These are phyloP conservation scores for Rhinella marina DNA, from an alignment of 2,797 vertebrate genomes.

Conservation along the genomic window DNA sequence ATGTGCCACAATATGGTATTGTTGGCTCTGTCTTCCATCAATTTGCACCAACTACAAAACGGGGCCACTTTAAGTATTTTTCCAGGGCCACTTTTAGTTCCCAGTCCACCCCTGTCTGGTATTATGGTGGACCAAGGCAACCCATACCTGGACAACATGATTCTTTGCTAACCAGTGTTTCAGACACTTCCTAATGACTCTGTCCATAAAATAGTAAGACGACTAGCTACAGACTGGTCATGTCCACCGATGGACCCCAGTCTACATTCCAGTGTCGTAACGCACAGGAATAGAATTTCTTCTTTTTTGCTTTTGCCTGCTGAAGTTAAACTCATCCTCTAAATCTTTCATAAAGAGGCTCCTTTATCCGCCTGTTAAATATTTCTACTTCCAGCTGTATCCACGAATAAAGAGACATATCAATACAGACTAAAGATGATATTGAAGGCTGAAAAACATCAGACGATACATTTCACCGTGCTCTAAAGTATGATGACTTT, in stretches of 20 bases:
- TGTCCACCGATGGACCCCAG: background rate
- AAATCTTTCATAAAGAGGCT: conserved; percentile 35
- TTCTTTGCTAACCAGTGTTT: too few species aligned
- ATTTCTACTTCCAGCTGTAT: conserved; percentile 18
- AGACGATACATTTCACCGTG: conserved; percentile 13
- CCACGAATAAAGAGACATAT: conserved; percentile 25
- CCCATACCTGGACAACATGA: too few species aligned
- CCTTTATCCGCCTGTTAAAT: conserved; percentile 31
- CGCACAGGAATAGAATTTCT: background rate
- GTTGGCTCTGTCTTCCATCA: too few species aligned
- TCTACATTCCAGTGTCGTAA: background rate
- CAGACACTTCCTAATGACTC: too few species aligned
- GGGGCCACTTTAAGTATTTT: too few species aligned
- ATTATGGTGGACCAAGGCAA: too few species aligned
- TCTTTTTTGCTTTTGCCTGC: background rate
- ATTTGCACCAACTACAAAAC: too few species aligned
- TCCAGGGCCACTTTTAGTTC: too few species aligned
- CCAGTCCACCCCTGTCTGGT: too few species aligned
- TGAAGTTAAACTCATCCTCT: conserved; percentile 15
- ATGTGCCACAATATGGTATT: too few species aligned
- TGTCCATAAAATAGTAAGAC: too few species aligned
- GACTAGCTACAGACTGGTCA: background rate
- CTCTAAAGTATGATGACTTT: conserved; percentile 36
- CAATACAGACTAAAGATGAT: conserved; percentile 35
- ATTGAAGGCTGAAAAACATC: conserved; percentile 17